Conservation (phyloP, 2,797 vertebrate species). For the Nyctalus aviator region DNA sequence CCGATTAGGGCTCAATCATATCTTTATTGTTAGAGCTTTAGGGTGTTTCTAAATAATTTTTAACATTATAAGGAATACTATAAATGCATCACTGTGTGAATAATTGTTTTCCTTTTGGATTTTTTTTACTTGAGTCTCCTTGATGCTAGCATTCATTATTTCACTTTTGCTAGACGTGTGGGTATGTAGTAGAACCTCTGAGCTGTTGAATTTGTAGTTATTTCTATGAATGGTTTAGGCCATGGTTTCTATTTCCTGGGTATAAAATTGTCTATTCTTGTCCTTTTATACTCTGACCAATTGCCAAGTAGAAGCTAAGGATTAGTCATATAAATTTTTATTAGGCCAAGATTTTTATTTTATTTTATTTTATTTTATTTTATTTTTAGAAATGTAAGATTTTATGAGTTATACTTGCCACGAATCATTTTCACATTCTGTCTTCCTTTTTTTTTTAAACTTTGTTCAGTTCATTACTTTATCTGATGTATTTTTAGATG, state of each 20-base stretch:
- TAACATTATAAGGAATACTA: not conserved
- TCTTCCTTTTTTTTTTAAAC: conserved; percentile 58
- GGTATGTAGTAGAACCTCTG: not conserved
- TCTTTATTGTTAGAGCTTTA: conserved; percentile 35
- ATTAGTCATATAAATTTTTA: conserved; percentile 40
- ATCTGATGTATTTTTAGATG: conserved; percentile 30
- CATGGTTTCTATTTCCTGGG: conserved; percentile 6
- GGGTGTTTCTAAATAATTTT: conserved; percentile 21
- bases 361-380: conserved; percentile 29
- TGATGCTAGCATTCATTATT: conserved; percentile 36
- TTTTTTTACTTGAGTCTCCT: conserved; percentile 13
- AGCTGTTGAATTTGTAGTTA: conserved; percentile 3
- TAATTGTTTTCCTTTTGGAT: conserved; percentile 5
- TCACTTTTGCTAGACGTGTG: not conserved
- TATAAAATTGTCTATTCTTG: not conserved
- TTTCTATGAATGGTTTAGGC: not conserved
- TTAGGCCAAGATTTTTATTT: conserved; percentile 34
- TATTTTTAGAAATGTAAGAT: conserved; percentile 17
- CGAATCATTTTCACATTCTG: conserved; percentile 20
- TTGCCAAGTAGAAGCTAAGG: conserved; percentile 45
- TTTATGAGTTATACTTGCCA: not conserved
- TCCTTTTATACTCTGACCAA: not conserved
- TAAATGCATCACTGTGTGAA: not conserved
- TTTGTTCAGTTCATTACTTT: conserved; percentile 57
- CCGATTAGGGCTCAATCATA: not conserved